Conservation (phyloP, 2,797 vertebrate species). For the Acanthurus lineatus region DNA sequence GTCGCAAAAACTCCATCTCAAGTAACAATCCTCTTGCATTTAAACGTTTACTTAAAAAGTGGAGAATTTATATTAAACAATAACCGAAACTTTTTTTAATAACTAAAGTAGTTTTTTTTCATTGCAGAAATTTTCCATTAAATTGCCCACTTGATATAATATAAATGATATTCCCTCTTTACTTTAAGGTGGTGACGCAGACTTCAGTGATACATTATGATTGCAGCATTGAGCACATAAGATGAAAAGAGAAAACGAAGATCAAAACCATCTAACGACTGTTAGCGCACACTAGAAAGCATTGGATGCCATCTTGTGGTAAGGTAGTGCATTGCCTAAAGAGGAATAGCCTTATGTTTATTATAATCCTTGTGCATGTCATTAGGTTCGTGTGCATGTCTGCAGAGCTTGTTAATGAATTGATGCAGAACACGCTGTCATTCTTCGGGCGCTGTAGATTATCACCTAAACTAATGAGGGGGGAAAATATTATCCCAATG, state of each 20-base stretch:
- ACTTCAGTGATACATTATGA: not conserved
- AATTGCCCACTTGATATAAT: not conserved
- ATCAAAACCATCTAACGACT: not conserved
- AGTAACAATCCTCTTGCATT: not conserved
- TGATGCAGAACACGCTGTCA: not conserved
- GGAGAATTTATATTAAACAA: not conserved
- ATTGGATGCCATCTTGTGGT: conserved; percentile 52
- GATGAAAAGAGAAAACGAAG: not conserved
- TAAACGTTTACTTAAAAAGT: not conserved
- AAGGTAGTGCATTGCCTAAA: not conserved
- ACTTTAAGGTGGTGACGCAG: not conserved
- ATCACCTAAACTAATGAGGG: not conserved
- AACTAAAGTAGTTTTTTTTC: not conserved
- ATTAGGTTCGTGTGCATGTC: not conserved
- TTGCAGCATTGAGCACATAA: not conserved
- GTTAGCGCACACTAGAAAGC: not conserved
- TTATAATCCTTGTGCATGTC: not conserved
- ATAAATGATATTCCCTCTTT: too few relatives aligned
- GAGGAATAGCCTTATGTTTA: not conserved
- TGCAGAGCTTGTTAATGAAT: not conserved
- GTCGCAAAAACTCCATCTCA: not conserved
- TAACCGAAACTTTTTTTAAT: too few relatives aligned
- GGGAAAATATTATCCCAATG: not conserved
- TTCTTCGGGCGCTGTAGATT: not conserved
- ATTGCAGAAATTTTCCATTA: not conserved